Evolutionary conservation across 2,797 vertebrate species (phyloP).

Genomic region (Heliangelus exortis): DNA sequence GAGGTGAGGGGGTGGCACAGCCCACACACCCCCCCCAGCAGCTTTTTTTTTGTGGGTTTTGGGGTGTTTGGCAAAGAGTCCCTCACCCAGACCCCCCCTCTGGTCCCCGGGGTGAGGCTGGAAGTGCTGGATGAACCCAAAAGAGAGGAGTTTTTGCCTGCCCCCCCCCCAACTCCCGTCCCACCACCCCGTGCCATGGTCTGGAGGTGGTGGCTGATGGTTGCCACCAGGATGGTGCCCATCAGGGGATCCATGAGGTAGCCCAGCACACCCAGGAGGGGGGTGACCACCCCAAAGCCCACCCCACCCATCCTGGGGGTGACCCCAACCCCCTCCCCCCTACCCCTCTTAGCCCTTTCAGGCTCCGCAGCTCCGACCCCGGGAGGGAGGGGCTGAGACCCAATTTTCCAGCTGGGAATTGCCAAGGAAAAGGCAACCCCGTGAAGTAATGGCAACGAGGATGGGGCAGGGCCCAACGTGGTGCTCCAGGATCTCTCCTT

Average conservation of each 20-base stretch:
- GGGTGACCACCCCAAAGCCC: neutral
- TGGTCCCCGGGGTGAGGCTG: neutral
- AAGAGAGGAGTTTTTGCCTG: neutral
- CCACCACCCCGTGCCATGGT: no score
- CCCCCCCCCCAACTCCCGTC: neutral
- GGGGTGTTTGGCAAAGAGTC: neutral
- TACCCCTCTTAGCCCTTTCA: neutral
- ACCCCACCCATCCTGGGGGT: neutral
- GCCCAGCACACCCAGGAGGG: neutral
- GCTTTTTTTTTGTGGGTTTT: neutral
- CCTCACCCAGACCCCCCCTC: neutral
- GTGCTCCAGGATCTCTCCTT: neutral
- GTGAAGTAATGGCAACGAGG: neutral
- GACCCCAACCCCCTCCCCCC: neutral
- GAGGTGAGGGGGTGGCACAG: neutral
- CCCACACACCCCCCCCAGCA: neutral
- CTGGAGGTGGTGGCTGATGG: neutral
- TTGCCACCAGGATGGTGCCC: neutral
- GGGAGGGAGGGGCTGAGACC: no score
- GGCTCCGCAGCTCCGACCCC: neutral
- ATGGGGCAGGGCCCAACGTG: neutral
- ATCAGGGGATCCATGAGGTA: neutral
- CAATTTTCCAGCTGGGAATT: accelerated
- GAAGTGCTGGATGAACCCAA: neutral
- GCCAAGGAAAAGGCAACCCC: neutral